These are phyloP conservation scores for Psophia crepitans DNA, from an alignment of 2,113 vertebrate species.

Conservation along the genomic window DNA sequence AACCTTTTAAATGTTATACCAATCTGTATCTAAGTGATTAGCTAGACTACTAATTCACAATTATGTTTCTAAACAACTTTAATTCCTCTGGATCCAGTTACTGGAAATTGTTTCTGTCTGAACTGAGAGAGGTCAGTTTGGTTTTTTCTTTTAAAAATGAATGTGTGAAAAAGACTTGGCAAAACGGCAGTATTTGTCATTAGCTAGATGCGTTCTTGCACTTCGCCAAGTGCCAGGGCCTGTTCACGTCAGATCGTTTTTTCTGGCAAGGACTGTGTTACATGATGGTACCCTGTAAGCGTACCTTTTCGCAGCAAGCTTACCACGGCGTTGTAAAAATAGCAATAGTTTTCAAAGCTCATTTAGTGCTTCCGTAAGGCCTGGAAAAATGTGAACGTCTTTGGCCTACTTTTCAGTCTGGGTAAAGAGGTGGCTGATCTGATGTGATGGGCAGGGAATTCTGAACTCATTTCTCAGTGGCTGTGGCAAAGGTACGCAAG, in stretches of 20 bases:
- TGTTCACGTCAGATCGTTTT: not conserved
- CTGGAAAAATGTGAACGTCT: not conserved
- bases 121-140: not conserved
- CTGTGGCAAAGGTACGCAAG: not conserved
- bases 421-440: not conserved
- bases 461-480: not conserved
- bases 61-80: not conserved
- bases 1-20: not conserved
- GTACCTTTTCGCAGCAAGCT: not conserved
- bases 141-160: not conserved
- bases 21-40: not conserved
- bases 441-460: conserved; percentile 1
- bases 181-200: not conserved
- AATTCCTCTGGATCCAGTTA: not conserved
- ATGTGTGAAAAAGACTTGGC: not conserved
- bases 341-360: not conserved
- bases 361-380: not conserved
- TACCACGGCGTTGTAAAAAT: not conserved
- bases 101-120: not conserved
- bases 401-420: conserved; percentile 1
- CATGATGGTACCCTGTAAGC: not conserved
- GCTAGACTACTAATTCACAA: not conserved
- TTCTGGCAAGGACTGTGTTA: not conserved
- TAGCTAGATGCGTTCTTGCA: not conserved
- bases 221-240: not conserved